Evolutionary conservation across 2,888 invertebrate genomes (phyloP), one percentile per base, ranked within the genome.

Genomic region (Dermolepida albohirtum): DNA sequence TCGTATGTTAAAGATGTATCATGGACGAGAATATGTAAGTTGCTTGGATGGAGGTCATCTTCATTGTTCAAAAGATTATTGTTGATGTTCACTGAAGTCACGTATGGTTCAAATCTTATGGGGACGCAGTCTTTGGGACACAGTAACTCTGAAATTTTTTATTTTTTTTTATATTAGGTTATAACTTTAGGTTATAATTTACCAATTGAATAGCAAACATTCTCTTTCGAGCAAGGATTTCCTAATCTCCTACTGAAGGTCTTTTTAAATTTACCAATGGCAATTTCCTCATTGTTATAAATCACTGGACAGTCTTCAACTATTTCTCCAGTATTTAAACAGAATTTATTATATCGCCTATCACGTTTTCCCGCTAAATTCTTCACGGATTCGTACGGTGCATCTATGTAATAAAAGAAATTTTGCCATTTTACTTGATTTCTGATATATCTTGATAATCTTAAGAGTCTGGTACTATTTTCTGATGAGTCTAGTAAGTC

Each of bases 391-490:
- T 68, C 68, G n/a, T 63, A 66, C 4, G 68, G 43, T 1, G 68
- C 57, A 29, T 68, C 64, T 1, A 68, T 59, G 39, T 66, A 70
- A 43, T 66, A 65, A 63, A 70, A 70, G 34, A 68, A 71, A 50
- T 71, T 71, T 40, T 68, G 66, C 70, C 70, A 71, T 12, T 68
- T 52, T 12, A 69, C 64, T 59, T 71, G 66, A 39, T 71, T 71
- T 17, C 70, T 64, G 27, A 68, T 57, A 41, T 71, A 71, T 34
- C 65, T 65, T n/a, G 68, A 50, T 22, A 70, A 43, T 14, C 40
- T 51, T n/a, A 52, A 27, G 11, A 70, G 49, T 14, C 66, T 68
- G 10, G 41, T 40, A 2, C 43, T 14, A 5, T 62, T 64, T 1
- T 47, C 52, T 27, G 41, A 50, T 5, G 54, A 14, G 10, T 67